A percentile compares a stretch with the other conserved stretches of the same genome.
Evolutionary conservation across 2,888 invertebrate species (phyloP).

Genomic region (Amphiduros pacificus): DNA sequence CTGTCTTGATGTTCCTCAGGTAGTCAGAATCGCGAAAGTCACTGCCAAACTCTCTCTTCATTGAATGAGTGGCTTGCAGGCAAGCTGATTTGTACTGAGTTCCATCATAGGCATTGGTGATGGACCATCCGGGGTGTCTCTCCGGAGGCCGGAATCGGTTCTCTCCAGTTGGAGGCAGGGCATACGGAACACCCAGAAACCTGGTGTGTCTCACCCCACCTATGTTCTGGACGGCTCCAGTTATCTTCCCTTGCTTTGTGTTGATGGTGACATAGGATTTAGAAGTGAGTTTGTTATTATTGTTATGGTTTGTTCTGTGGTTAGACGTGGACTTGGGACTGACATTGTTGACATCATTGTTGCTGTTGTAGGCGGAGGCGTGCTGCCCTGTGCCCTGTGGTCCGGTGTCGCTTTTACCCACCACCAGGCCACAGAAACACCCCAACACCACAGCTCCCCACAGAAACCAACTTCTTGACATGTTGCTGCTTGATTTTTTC

Average conservation of each 20-base stretch:
- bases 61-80: not conserved
- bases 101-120: slow-evolving; percentile 13
- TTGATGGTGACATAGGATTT: too few species aligned
- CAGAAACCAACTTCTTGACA: too few species aligned
- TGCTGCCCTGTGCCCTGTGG: too few species aligned
- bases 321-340: too few species aligned
- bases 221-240: slow-evolving; percentile 2
- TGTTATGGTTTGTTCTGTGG: too few species aligned
- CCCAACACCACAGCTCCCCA: too few species aligned
- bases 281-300: too few species aligned
- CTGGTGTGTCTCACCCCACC: slow-evolving; percentile 8
- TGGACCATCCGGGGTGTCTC: slow-evolving; percentile 21
- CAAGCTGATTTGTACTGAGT: slow-evolving; percentile 17
- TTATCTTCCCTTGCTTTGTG: slow-evolving; percentile 10
- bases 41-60: slow-evolving; percentile 1
- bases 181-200: slow-evolving; percentile 24
- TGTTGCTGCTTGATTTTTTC: too few species aligned
- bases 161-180: slow-evolving; percentile 16
- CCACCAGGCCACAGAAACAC: too few species aligned
- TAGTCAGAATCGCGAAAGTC: slow-evolving; percentile 2
- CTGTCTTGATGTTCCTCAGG: slow-evolving; percentile 12
- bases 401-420: too few species aligned
- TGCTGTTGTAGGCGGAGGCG: too few species aligned
- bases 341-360: too few species aligned
- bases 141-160: slow-evolving; percentile 16